Evolutionary conservation across 2,797 vertebrate species (phyloP).

Genomic region (Enteromius thamalakanensis): DNA sequence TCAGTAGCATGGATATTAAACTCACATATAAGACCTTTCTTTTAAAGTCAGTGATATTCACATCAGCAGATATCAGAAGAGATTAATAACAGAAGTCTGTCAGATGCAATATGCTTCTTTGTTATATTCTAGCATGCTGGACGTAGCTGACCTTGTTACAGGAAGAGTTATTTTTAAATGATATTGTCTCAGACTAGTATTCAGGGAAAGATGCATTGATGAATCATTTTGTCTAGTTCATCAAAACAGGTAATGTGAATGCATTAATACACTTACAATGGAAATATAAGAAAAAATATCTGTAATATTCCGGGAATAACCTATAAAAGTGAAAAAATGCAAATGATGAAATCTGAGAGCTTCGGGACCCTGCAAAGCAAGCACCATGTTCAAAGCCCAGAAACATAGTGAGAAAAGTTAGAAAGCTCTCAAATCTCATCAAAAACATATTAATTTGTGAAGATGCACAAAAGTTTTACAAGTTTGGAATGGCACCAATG

Average conservation of each 20-base stretch:
- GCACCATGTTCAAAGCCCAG: no score
- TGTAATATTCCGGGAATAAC: background rate
- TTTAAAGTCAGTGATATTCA: slow-evolving; percentile 18
- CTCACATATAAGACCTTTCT: background rate
- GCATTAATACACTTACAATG: background rate
- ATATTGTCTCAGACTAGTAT: background rate
- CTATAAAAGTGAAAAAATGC: background rate
- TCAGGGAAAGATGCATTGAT: background rate
- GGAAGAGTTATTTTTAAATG: background rate
- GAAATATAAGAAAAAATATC: background rate
- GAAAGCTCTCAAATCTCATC: background rate
- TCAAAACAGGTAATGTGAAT: background rate
- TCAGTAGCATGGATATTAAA: background rate
- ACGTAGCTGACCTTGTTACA: background rate
- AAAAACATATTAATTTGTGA: background rate
- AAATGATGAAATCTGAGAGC: background rate
- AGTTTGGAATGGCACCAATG: background rate
- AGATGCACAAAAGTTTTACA: background rate
- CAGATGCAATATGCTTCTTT: background rate
- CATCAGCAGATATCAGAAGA: background rate
- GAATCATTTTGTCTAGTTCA: background rate
- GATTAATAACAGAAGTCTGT: background rate
- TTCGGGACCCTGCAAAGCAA: background rate
- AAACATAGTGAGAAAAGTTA: no score
- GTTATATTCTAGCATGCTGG: background rate